Evolutionary conservation across 2,888 invertebrate genomes (phyloP), one percentile per base, ranked within the genome.

Genomic region (Stegana nigrithorax): DNA sequence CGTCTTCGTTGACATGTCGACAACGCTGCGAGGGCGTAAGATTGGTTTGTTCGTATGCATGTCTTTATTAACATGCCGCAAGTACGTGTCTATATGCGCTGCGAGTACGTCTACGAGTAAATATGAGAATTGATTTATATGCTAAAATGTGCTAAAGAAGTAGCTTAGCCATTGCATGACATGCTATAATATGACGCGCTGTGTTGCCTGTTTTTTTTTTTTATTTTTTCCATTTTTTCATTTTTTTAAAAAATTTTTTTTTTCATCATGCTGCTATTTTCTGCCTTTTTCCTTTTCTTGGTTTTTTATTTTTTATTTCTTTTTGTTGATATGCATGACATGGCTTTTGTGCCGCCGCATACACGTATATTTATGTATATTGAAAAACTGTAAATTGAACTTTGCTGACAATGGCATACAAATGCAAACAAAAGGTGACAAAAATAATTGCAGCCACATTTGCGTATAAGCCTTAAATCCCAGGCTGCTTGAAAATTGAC

Each of bases 11-110:
- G 75, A 73, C 75, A 70, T 67, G 67, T 47, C 21, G 25, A n/a
- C n/a, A n/a, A n/a, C 36, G n/a, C 47, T 23, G 72, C 77, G 75
- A 71, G 72, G 78, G 72, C 75, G 73, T 75, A 65, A 68, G 75
- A 75, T 71, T 75, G 72, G 39, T 58, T 66, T 60, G 58, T 61
- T 57, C 53, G 23, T 55, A 53, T 68, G 68, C 78, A 75, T 75
- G 78, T 75, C 78, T 75, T 75, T 77, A 75, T 75, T 77, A 75
- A 73, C 68, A 75, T 56, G 50, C 56, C 47, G 23, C 53, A 26
- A 44, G 50, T 25, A 14, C n/a, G n/a, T n/a, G n/a, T n/a, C n/a
- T n/a, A n/a, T n/a, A n/a, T n/a, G n/a, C n/a, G n/a, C 29, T 32
- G 32, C 32, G 12, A 12, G 32, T n/a, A n/a, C n/a, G 32, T 32